phyloP scores from a whole-genome alignment of 2,888 invertebrate species.

The Drosophila monieri region DNA sequence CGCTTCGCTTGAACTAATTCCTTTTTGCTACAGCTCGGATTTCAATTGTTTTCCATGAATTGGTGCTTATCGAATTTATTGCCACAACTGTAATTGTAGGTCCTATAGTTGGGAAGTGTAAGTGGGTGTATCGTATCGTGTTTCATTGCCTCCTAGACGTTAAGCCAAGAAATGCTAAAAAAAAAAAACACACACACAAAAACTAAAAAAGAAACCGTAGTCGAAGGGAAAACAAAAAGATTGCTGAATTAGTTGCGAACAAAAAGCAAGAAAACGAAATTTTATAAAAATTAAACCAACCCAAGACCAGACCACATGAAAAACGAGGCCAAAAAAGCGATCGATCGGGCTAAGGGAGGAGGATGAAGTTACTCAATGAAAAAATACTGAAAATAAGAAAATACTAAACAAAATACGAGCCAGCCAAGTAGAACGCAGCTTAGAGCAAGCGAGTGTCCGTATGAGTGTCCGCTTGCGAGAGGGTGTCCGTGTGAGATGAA shows the following conservation, averaged over 20 bases:
- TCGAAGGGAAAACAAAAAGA: slow-evolving; percentile 40
- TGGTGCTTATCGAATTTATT: slow-evolving; percentile 82
- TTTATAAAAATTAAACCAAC: slow-evolving; percentile 45
- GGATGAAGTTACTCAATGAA: too few relatives aligned
- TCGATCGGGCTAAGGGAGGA: slow-evolving; percentile 11
- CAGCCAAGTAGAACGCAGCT: slow-evolving; percentile 33
- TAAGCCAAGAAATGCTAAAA: slow-evolving; percentile 20
- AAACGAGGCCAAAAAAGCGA: slow-evolving; percentile 51
- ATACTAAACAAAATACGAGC: slow-evolving; percentile 9
- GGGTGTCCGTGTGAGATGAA: slow-evolving; percentile 27
- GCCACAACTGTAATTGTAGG: slow-evolving; percentile 49
- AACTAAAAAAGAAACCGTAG: slow-evolving; percentile 13
- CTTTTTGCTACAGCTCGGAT: slow-evolving; percentile 10
- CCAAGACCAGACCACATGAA: slow-evolving; percentile 47
- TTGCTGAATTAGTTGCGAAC: slow-evolving; percentile 78
- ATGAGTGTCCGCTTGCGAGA: slow-evolving; percentile 14
- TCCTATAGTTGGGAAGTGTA: slow-evolving; percentile 14
- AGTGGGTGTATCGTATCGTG: slow-evolving; percentile 11
- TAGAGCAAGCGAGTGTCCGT: slow-evolving; percentile 34
- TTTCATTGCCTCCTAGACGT: slow-evolving; percentile 48
- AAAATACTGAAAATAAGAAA: background rate
- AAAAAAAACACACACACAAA: background rate
- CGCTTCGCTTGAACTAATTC: slow-evolving; percentile 20
- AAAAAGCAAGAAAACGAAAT: slow-evolving; percentile 42
- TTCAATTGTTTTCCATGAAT: slow-evolving; percentile 64